Percentiles rank a stretch among this genome's conserved stretches.
Evolutionary conservation across 1,140 invertebrate genomes (phyloP).

Genomic region (Lucilia cuprina): DNA sequence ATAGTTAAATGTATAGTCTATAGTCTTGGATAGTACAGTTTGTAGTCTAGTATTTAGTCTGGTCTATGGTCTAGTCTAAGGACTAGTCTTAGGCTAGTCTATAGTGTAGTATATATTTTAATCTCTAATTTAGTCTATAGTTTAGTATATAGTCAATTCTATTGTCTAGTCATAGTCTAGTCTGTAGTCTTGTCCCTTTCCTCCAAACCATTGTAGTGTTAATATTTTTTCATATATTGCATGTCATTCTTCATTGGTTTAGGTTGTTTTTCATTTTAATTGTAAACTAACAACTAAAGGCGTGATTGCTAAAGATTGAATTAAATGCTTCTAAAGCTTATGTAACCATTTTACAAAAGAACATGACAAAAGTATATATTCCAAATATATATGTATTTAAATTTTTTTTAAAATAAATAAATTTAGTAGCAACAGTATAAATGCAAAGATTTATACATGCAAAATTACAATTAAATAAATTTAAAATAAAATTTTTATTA

Average conservation of each 20-base stretch:
- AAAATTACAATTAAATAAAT: conserved; percentile 2
- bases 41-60: too few relatives aligned
- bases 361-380: neutral
- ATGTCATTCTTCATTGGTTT: neutral
- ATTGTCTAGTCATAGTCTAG: too few relatives aligned
- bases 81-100: too few relatives aligned
- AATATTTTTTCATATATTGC: neutral
- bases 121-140: too few relatives aligned
- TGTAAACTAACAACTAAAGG: conserved; percentile 3
- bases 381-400: too few relatives aligned
- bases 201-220: neutral
- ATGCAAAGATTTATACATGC: neutral
- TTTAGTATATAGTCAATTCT: too few relatives aligned
- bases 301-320: conserved; percentile 11
- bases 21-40: too few relatives aligned
- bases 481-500: neutral
- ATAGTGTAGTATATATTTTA: too few relatives aligned
- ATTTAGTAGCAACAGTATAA: neutral
- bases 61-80: too few relatives aligned
- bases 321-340: conserved; percentile 9
- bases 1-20: too few relatives aligned
- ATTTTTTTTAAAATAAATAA: neutral
- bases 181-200: too few relatives aligned
- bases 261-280: conserved; percentile 5
- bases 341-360: neutral